phyloP scores from a whole-genome alignment of 2,113 vertebrate species.

The Semnornis frantzii region DNA sequence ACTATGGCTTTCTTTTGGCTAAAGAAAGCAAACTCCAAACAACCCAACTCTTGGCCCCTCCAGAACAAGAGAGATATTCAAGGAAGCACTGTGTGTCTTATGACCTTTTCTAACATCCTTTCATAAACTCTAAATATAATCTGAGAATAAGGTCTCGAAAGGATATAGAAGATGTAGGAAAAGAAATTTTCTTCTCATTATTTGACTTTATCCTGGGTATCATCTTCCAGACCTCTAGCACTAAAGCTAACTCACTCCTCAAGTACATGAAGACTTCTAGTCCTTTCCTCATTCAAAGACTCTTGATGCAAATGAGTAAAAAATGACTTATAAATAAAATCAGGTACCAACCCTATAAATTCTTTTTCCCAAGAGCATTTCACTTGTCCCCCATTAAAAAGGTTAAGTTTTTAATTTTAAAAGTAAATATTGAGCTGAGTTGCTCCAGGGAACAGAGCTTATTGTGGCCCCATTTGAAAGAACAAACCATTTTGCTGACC shows the following conservation, averaged over 20 bases:
- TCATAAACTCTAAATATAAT: not conserved
- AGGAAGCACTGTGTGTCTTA: not conserved
- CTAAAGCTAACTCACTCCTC: not conserved
- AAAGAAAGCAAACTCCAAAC: not conserved
- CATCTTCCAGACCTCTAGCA: not conserved
- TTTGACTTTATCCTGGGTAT: not conserved
- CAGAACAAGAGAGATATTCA: not conserved
- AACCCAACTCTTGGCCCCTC: not conserved
- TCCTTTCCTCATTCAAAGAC: not conserved
- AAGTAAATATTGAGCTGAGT: not conserved
- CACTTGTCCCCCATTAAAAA: not conserved
- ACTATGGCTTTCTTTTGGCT: not conserved
- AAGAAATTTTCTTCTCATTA: not conserved
- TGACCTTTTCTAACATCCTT: rapidly evolving
- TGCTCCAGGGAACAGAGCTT: not conserved
- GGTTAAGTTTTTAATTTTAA: not conserved
- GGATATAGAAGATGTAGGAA: not conserved
- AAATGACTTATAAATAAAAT: not conserved
- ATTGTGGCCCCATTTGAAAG: not conserved
- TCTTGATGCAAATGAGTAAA: not conserved
- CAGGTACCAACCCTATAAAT: not conserved
- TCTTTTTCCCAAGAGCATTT: not conserved
- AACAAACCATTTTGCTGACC: not conserved
- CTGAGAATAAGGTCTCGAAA: not conserved
- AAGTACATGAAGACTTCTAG: not conserved